Evolutionary conservation across 2,113 vertebrate genomes (phyloP).

Genomic region (Gymnobelideus leadbeateri): DNA sequence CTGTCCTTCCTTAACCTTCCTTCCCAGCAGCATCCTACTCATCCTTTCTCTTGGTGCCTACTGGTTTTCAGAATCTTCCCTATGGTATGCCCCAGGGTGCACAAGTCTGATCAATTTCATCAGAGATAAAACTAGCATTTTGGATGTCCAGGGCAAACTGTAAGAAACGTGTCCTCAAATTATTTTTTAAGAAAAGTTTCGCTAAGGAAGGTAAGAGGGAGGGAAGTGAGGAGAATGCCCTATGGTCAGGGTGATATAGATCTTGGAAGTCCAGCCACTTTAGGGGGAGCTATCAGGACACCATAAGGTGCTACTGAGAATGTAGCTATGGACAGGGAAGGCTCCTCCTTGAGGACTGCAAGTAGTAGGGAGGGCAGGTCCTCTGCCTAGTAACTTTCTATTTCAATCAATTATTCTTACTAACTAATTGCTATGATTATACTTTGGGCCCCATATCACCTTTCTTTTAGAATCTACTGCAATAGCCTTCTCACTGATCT

Average conservation of each 20-base stretch:
- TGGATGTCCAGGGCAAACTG: neutral
- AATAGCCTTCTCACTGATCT: neutral
- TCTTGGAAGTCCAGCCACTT: no score
- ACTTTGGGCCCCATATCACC: neutral
- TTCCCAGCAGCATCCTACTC: neutral
- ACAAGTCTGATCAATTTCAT: neutral
- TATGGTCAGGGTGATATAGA: neutral
- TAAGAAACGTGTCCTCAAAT: neutral
- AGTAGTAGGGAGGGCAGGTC: neutral
- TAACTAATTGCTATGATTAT: neutral
- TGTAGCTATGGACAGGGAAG: neutral
- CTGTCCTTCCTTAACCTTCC: constrained; percentile 3
- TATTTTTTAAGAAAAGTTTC: neutral
- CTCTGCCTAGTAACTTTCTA: neutral
- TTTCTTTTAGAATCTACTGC: neutral
- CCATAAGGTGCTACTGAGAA: neutral
- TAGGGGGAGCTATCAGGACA: no score
- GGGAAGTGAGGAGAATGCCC: neutral
- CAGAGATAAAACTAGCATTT: neutral
- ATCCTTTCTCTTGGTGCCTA: neutral
- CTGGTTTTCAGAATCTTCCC: constrained; percentile 12
- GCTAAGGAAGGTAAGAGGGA: neutral
- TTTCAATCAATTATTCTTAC: neutral
- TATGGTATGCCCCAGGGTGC: neutral
- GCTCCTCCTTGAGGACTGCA: neutral